These are phyloP conservation scores for Phrynocephalus forsythii DNA, from an alignment of 2,797 vertebrate genomes.

Conservation along the genomic window DNA sequence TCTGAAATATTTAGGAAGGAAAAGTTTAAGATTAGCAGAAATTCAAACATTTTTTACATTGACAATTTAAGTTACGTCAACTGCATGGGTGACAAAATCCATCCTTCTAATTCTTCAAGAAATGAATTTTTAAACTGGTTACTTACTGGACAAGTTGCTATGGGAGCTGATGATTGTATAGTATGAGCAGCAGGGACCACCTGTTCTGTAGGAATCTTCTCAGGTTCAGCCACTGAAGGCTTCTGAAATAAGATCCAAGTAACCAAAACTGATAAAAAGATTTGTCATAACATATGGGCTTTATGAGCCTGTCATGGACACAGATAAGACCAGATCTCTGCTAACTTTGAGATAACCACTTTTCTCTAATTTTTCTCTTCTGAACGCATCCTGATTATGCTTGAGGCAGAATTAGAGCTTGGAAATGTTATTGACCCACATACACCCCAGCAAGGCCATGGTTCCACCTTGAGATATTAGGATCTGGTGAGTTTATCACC, in stretches of 20 bases:
- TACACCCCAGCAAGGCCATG: not conserved
- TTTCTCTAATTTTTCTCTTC: not conserved
- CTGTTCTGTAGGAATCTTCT: slow-evolving; percentile 37
- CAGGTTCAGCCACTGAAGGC: not conserved
- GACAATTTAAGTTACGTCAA: not conserved
- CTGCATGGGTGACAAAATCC: not conserved
- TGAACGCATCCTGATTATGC: not conserved
- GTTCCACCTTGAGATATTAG: not conserved
- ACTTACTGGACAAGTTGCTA: slow-evolving; percentile 68
- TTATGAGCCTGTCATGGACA: not conserved
- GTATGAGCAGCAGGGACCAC: slow-evolving; percentile 61
- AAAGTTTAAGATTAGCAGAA: not conserved
- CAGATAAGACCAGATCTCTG: not conserved
- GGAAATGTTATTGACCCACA: not conserved
- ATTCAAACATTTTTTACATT: not conserved
- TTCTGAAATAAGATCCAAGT: slow-evolving; percentile 35
- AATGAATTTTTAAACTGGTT: not conserved
- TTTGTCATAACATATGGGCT: not conserved
- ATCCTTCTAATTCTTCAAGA: accelerated
- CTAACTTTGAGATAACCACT: not conserved
- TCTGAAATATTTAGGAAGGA: not conserved
- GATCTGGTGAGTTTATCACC: not conserved
- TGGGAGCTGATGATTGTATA: slow-evolving; percentile 63
- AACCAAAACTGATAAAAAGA: not conserved
- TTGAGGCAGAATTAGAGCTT: not conserved